Base-by-base conservation (phyloP, 1,140 invertebrate genomes). In the Aphidius gifuensis region DNA sequence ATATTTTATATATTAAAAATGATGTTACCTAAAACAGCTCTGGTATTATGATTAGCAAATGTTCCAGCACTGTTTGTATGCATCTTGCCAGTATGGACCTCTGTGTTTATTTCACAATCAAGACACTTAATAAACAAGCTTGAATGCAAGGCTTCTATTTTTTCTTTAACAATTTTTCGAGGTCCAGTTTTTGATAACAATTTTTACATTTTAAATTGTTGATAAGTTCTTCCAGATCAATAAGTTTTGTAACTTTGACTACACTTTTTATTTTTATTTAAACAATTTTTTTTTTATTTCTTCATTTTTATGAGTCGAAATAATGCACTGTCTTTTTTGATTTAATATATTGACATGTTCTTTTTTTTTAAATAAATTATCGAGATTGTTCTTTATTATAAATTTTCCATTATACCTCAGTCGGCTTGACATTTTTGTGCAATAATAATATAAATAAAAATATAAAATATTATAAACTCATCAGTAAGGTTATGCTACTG, bases 151-250 rank as follows among this genome's bases (percentile, higher is more conserved):
- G 51, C 60, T 9, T 55, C 40, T 45, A 39, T 38, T 23, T 47
- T 54, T 55, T 61, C 60, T 5, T 45, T 39, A 6, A 55, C 51
- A n/a, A 61, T 55, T 32, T 46, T 61, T 61, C 50, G 3, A 61
- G 45, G 2, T 5, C 55, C 32, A 61, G 60, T 8, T 23, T 9
- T 61, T 61, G 5, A 11, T 21, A 39, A 53, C 53, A 61, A n/a
- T 53, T 45, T 4, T 7, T 5, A 39, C 60, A 61, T 47, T 45
- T 54, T 40, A 55, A 47, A 55, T 56, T 61, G n/a, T 61, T 47
- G 23, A 3, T 51, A 6, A 55, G 32, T 11, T 47, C 38, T 61
- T 38, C 5, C 16, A 55, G 7, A 5, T 61, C 60, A 7, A 61
- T 51, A 11, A 61, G 23, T 23, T 3, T 23, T 23, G 23, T 55